Evolutionary conservation across 2,797 vertebrate genomes (phyloP).

Genomic region (Tympanoctomys barrerae): DNA sequence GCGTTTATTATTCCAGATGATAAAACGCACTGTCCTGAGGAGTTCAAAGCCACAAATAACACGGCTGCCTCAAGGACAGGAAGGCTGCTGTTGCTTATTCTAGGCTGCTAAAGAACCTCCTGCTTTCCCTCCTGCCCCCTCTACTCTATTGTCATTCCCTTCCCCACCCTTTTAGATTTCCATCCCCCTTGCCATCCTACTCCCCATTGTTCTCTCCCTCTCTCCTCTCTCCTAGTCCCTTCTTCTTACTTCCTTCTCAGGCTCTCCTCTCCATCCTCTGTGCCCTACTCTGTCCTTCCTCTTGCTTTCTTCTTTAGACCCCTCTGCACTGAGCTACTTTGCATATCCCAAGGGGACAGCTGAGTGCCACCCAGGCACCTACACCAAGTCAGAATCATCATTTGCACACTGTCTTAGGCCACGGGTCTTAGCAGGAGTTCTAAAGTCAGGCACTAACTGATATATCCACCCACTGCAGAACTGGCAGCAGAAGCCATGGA

Average conservation of each 20-base stretch:
- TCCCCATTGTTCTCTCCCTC: fast-evolving
- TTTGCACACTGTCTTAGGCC: not conserved
- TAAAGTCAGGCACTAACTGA: not conserved
- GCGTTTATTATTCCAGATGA: slow-evolving; percentile 73
- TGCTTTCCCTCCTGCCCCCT: fast-evolving
- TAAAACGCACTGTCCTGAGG: slow-evolving; percentile 56
- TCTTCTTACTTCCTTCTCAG: not conserved
- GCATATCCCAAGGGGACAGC: not conserved
- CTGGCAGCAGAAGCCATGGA: not conserved
- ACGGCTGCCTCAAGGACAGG: not conserved
- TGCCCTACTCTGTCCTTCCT: not conserved
- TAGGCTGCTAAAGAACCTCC: not conserved
- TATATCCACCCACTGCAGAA: not conserved
- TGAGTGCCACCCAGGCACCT: not conserved
- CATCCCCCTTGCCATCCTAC: too few species aligned
- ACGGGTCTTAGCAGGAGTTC: not conserved
- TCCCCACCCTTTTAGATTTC: fast-evolving
- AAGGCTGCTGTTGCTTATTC: slow-evolving; percentile 51
- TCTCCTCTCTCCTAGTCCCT: not conserved
- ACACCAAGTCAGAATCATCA: not conserved
- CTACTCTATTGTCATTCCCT: fast-evolving
- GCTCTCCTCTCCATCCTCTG: not conserved
- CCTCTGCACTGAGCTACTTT: not conserved
- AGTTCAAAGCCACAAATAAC: slow-evolving; percentile 71
- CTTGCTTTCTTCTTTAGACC: not conserved